Percentiles rank a stretch among this genome's conserved stretches.
Evolutionary conservation across 2,888 invertebrate genomes (phyloP).

Genomic region (Ennomos quercinarius): DNA sequence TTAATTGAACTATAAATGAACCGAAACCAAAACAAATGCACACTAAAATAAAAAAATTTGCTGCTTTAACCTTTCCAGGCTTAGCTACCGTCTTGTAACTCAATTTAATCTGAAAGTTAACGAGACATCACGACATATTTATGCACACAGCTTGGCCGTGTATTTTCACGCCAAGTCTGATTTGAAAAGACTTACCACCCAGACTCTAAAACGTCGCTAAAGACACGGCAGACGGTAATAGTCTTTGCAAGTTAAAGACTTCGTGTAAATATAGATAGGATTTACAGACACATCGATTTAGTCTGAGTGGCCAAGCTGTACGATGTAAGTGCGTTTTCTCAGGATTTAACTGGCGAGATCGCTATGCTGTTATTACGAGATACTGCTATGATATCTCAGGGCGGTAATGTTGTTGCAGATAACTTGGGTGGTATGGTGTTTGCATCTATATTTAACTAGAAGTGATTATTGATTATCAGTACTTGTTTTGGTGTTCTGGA

Average conservation of each 20-base stretch:
- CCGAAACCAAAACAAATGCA: not conserved
- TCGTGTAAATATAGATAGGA: constrained; percentile 26
- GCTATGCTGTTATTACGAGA: constrained; percentile 14
- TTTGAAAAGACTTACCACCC: constrained; percentile 64
- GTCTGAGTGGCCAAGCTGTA: constrained; percentile 6
- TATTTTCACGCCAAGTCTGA: constrained; percentile 49
- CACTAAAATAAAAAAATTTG: constrained; percentile 15
- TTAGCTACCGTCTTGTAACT: constrained; percentile 4
- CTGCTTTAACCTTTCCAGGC: constrained; percentile 17
- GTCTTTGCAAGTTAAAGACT: constrained; percentile 12
- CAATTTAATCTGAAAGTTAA: constrained; percentile 23
- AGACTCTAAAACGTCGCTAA: constrained; percentile 71
- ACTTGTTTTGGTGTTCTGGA: too few species aligned
- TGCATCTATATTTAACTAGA: too few species aligned
- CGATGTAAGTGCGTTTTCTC: constrained; percentile 6
- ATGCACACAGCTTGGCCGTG: constrained; percentile 35
- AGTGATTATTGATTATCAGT: too few species aligned
- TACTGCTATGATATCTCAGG: constrained; percentile 14
- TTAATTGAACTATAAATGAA: not conserved
- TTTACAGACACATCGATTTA: constrained; percentile 24
- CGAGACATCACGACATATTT: constrained; percentile 28
- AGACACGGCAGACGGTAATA: constrained; percentile 22
- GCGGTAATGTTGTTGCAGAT: constrained; percentile 6
- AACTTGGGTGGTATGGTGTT: constrained; percentile 13
- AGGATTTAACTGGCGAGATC: constrained; percentile 11